Evolutionary conservation across 1,140 invertebrate genomes (phyloP).

Genomic region (Anastrepha ludens): DNA sequence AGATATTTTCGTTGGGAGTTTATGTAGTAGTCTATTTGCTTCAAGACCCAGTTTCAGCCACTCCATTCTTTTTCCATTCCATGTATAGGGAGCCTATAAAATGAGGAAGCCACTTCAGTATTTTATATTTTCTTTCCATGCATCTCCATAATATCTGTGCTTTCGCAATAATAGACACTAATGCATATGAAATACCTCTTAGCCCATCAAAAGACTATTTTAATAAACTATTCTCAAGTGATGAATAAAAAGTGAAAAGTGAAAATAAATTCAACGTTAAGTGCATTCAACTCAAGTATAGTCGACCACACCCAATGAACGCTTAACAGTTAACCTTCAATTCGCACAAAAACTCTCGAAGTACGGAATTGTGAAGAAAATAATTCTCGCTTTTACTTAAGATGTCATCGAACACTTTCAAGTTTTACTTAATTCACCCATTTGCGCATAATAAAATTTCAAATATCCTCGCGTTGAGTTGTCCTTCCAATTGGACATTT

Average conservation of each 20-base stretch:
- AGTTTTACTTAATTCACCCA: conserved; percentile 21
- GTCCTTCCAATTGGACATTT: background rate
- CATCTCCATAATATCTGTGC: background rate
- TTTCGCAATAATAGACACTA: background rate
- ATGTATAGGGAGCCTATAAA: background rate
- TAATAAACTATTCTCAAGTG: background rate
- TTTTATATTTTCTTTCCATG: background rate
- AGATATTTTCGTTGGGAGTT: no score
- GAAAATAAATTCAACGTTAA: background rate
- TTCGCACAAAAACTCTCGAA: background rate
- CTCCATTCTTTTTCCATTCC: no score
- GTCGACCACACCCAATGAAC: conserved; percentile 27
- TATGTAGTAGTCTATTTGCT: no score
- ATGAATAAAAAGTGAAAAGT: conserved; percentile 19
- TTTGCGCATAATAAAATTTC: conserved; percentile 27
- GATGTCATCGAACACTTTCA: conserved; percentile 19
- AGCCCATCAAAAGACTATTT: background rate
- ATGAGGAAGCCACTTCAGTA: background rate
- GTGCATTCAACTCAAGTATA: background rate
- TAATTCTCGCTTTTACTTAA: background rate
- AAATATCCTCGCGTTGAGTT: background rate
- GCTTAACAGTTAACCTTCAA: conserved; percentile 24
- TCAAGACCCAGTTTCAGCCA: no score
- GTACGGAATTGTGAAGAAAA: background rate
- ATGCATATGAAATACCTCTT: background rate